phyloP scores from a whole-genome alignment of 2,113 vertebrate genomes.

The Notothenia coriiceps region DNA sequence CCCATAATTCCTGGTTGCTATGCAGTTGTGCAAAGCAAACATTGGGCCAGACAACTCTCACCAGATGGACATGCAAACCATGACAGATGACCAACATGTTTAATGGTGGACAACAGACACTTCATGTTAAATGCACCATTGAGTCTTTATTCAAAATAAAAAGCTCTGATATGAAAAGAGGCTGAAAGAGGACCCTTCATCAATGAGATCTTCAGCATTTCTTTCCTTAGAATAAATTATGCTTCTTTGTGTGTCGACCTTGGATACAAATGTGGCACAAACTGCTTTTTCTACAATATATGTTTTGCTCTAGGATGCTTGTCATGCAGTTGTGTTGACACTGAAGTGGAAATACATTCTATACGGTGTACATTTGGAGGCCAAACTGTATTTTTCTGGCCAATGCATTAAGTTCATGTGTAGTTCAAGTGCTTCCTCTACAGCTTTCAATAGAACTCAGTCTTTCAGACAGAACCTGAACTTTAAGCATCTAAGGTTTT shows the following conservation, averaged over 20 bases:
- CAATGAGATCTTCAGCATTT: background rate
- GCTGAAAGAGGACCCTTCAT: constrained; percentile 23
- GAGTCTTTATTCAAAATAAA: constrained; percentile 35
- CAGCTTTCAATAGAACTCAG: background rate
- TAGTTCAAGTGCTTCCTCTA: background rate
- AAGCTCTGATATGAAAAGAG: constrained; percentile 7
- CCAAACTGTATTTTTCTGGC: background rate
- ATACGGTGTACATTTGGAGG: background rate
- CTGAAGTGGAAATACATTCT: constrained; percentile 11
- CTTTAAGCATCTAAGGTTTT: background rate
- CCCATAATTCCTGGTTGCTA: constrained; percentile 66
- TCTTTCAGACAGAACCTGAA: constrained; percentile 8
- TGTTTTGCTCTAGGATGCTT: background rate
- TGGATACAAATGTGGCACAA: constrained; percentile 8
- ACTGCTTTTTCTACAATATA: background rate
- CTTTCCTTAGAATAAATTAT: constrained; percentile 12
- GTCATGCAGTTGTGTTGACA: constrained; percentile 19
- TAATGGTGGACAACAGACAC: constrained; percentile 34
- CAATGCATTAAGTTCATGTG: background rate
- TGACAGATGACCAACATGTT: constrained; percentile 39
- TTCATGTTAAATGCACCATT: constrained; percentile 27
- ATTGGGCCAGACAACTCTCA: constrained; percentile 30
- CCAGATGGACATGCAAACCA: constrained; percentile 46
- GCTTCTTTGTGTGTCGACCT: constrained; percentile 43
- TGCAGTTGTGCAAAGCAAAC: constrained; percentile 63